A percentile compares a stretch with the other conserved stretches of the same genome.
These are phyloP conservation scores for Eulemur coronatus DNA, from an alignment of 2,797 vertebrate species.

Conservation along the genomic window DNA sequence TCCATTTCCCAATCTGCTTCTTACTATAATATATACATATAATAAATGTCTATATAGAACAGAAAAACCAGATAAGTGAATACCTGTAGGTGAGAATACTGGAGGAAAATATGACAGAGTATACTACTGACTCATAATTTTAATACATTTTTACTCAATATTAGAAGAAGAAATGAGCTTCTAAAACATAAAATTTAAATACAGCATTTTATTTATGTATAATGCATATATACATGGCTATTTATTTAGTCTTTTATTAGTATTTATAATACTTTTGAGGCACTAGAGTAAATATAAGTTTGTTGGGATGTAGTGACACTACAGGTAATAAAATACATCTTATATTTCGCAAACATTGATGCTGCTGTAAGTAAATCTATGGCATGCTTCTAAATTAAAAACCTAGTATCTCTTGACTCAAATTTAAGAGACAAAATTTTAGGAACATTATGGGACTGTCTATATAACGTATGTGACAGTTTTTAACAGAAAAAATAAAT, in stretches of 20 bases:
- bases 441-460: neutral
- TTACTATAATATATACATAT: neutral
- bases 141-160: neutral
- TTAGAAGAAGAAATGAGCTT: neutral
- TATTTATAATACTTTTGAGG: neutral
- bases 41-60: neutral
- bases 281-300: neutral
- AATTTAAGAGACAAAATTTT: slow-evolving; percentile 33
- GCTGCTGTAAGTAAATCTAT: neutral
- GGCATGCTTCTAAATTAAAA: neutral
- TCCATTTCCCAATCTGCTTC: neutral
- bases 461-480: neutral
- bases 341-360: neutral
- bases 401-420: neutral
- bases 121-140: neutral
- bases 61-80: neutral
- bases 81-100: neutral
- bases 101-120: neutral
- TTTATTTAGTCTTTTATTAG: neutral
- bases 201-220: neutral
- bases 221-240: neutral
- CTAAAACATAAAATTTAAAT: neutral
- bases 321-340: neutral
- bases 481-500: slow-evolving; percentile 48
- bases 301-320: neutral